Evolutionary conservation across 2,797 vertebrate genomes (phyloP).

Genomic region (Syndactyla subalaris): DNA sequence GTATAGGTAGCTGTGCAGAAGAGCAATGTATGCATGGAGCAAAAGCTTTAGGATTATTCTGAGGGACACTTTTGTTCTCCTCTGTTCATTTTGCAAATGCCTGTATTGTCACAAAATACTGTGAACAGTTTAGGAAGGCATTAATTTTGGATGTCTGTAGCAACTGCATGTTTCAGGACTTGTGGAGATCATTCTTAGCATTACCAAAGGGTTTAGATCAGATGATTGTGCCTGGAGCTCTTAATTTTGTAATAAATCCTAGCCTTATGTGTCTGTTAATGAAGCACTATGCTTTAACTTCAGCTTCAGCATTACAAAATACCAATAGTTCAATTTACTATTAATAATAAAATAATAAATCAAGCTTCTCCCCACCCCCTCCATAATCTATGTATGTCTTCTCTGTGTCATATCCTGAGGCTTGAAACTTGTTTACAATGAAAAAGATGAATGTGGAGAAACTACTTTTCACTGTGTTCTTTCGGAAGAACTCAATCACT

Average conservation of each 20-base stretch:
- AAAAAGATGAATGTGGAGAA: not conserved
- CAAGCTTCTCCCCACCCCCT: rapidly evolving
- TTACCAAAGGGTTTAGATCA: not conserved
- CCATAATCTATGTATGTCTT: not conserved
- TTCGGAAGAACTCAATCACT: not conserved
- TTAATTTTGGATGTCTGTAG: not conserved
- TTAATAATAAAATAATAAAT: not conserved
- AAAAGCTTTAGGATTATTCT: not conserved
- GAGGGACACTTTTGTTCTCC: not conserved
- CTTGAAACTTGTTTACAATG: not conserved
- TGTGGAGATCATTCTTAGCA: not conserved
- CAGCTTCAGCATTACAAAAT: not conserved
- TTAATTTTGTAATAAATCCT: not conserved
- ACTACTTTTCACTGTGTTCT: not conserved
- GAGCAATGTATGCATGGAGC: not conserved
- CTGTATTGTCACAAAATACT: not conserved
- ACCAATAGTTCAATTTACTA: not conserved
- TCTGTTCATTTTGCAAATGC: not conserved
- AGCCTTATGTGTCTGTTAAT: not conserved
- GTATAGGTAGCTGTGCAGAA: not conserved
- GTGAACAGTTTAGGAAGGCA: not conserved
- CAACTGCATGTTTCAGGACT: not conserved
- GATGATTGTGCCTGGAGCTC: not conserved
- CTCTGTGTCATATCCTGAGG: not conserved
- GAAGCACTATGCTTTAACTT: not conserved